Percentiles rank a stretch among this genome's conserved stretches.
Conservation (phyloP, 2,888 invertebrate species). For the Scaptomyza reducta region DNA sequence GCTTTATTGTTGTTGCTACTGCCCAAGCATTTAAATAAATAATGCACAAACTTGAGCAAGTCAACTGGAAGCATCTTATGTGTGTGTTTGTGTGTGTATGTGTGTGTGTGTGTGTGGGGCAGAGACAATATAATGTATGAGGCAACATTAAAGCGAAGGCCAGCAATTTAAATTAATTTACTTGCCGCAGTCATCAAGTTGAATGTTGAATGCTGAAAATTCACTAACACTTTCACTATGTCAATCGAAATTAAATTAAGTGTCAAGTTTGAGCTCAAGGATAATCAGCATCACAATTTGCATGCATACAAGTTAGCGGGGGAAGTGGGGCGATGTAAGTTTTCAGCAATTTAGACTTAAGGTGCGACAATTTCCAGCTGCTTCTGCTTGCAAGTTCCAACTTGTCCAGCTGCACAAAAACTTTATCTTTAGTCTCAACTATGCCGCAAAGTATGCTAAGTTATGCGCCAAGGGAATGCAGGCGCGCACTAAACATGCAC, state of each 20-base stretch:
- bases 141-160: constrained; percentile 28
- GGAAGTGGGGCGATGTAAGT: constrained; percentile 12
- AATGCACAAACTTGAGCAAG: constrained; percentile 59
- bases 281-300: constrained; percentile 71
- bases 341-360: constrained; percentile 18
- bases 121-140: constrained; percentile 34
- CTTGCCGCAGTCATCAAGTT: constrained; percentile 9
- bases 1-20: constrained; percentile 47
- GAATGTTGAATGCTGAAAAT: not conserved
- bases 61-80: constrained; percentile 44
- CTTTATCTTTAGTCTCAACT: constrained; percentile 68
- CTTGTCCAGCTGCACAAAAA: constrained; percentile 46
- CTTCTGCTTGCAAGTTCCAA: constrained; percentile 18
- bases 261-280: constrained; percentile 21
- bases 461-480: constrained; percentile 59
- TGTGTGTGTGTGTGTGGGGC: too few relatives aligned
- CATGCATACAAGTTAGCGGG: constrained; percentile 33
- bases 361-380: constrained; percentile 49
- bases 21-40: constrained; percentile 64
- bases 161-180: constrained; percentile 49
- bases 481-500: constrained; percentile 7
- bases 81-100: constrained; percentile 2
- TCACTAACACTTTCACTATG: constrained; percentile 34
- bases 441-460: constrained; percentile 74
- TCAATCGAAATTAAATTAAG: constrained; percentile 35